Percentiles rank a stretch among this genome's conserved stretches.
Conservation (phyloP, 2,888 invertebrate species). For the Lithophane semibrunnea region DNA sequence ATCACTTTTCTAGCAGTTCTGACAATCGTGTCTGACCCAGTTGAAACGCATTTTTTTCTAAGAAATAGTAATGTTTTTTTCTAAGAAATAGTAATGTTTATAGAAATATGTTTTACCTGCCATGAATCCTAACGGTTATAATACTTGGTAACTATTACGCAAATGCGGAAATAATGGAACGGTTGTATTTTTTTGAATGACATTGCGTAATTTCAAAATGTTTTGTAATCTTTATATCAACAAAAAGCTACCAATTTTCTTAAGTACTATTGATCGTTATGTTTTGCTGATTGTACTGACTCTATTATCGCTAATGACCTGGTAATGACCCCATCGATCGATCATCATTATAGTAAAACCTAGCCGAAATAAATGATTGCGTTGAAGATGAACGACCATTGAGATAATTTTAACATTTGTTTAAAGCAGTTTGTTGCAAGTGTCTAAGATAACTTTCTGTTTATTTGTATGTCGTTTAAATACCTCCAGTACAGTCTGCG, state of each 20-base stretch:
- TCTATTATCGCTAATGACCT: constrained; percentile 32
- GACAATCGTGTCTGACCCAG: constrained; percentile 28
- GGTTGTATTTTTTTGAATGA: background rate
- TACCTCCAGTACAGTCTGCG: background rate
- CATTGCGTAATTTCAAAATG: background rate
- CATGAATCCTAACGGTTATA: background rate
- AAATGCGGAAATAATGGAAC: background rate
- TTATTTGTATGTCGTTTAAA: background rate
- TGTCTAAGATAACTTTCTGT: background rate
- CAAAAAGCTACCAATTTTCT: constrained; percentile 40
- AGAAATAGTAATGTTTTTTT: constrained; percentile 27
- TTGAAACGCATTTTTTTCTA: constrained; percentile 14
- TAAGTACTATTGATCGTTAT: constrained; percentile 22
- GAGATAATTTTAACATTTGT: background rate
- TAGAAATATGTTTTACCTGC: constrained; percentile 8
- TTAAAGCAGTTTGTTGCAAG: constrained; percentile 7
- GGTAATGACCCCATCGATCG: constrained; percentile 36
- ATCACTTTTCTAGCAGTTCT: constrained; percentile 44
- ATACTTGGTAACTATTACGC: background rate
- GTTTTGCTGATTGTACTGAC: constrained; percentile 44
- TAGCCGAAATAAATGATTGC: constrained; percentile 15
- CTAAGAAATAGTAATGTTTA: constrained; percentile 25
- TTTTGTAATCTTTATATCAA: background rate
- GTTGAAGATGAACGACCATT: background rate
- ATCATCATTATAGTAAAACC: constrained; percentile 6